Percentiles rank a stretch among this genome's conserved stretches.
These are phyloP conservation scores for Nymphalis c-album DNA, from an alignment of 2,888 invertebrate genomes.

Conservation along the genomic window DNA sequence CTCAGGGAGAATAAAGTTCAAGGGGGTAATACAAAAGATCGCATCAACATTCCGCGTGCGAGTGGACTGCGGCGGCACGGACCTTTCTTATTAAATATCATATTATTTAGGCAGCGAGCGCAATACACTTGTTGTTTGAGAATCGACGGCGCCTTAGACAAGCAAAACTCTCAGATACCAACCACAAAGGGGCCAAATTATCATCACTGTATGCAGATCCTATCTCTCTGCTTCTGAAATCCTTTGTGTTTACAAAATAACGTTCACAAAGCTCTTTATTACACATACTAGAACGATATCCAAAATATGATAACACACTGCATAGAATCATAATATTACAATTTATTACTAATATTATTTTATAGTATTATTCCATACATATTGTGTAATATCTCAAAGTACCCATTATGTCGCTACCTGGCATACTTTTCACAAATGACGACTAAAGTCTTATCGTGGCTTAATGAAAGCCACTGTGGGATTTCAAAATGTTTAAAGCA, in stretches of 20 bases:
- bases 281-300: not conserved
- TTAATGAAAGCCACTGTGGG: slow-evolving; percentile 69
- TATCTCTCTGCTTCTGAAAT: slow-evolving; percentile 35
- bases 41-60: slow-evolving; percentile 54
- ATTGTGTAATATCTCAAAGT: not conserved
- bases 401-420: slow-evolving; percentile 8
- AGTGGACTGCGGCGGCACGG: slow-evolving; percentile 39
- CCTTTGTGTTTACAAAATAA: slow-evolving; percentile 49
- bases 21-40: slow-evolving; percentile 55
- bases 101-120: slow-evolving; percentile 49
- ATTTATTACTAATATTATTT: too few species aligned
- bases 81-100: slow-evolving; percentile 56
- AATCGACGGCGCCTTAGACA: slow-evolving; percentile 50
- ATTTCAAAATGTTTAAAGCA: slow-evolving; percentile 71
- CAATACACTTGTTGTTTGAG: slow-evolving; percentile 20
- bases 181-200: slow-evolving; percentile 64
- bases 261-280: slow-evolving; percentile 12
- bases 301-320: not conserved
- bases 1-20: slow-evolving; percentile 53
- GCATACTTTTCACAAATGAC: slow-evolving; percentile 40
- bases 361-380: not conserved
- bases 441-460: slow-evolving; percentile 51
- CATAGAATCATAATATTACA: not conserved
- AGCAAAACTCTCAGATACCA: slow-evolving; percentile 39
- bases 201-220: slow-evolving; percentile 50